Conservation (phyloP, 2,113 vertebrate genomes). For the Ciconia stormi region DNA sequence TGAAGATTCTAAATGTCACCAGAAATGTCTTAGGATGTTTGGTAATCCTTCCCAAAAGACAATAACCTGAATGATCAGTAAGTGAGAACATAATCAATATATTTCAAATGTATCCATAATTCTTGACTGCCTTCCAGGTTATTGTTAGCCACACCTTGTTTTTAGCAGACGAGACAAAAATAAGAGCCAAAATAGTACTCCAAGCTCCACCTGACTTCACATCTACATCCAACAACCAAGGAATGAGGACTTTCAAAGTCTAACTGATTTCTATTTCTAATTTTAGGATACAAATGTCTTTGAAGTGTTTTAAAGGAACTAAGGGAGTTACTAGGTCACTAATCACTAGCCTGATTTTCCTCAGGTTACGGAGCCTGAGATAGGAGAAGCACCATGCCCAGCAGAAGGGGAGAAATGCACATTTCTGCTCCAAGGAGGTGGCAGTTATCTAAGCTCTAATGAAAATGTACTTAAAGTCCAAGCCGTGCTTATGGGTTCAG, state of each 20-base stretch:
- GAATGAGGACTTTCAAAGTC: not conserved
- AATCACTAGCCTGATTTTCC: not conserved
- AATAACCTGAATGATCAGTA: not conserved
- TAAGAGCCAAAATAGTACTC: not conserved
- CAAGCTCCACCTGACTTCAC: not conserved
- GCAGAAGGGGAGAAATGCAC: not conserved
- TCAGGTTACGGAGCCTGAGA: not conserved
- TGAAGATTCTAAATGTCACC: not conserved
- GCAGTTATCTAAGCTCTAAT: not conserved
- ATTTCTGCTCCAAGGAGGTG: not conserved
- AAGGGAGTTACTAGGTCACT: not conserved
- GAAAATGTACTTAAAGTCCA: not conserved
- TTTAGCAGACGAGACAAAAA: not conserved
- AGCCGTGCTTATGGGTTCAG: not conserved
- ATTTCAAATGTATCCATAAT: not conserved
- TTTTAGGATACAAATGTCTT: not conserved
- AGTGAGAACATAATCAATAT: not conserved
- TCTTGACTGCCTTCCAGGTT: not conserved
- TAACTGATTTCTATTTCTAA: not conserved
- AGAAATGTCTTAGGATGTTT: not conserved
- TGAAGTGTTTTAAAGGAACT: not conserved
- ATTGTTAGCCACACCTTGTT: not conserved
- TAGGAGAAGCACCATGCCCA: accelerated
- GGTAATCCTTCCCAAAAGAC: not conserved
- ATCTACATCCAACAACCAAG: not conserved